These are phyloP conservation scores for Acleris literana DNA, from an alignment of 2,888 invertebrate genomes.

Conservation along the genomic window DNA sequence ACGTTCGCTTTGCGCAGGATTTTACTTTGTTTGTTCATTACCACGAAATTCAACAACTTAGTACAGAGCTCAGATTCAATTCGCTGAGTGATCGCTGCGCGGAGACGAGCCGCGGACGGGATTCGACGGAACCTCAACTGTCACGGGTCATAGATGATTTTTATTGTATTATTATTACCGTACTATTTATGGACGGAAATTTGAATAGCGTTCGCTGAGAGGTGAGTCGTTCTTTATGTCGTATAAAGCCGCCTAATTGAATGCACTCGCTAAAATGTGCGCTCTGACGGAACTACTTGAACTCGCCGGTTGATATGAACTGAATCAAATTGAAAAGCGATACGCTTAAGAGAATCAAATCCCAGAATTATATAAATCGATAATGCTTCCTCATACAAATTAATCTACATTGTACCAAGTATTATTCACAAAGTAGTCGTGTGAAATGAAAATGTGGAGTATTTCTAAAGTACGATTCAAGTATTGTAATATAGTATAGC, in stretches of 20 bases:
- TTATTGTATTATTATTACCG: slow-evolving; percentile 28
- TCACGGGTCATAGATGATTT: slow-evolving; percentile 21
- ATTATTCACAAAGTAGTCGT: background rate
- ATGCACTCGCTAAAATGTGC: too few relatives aligned
- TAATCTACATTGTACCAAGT: background rate
- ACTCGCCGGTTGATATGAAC: too few relatives aligned
- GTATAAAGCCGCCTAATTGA: too few relatives aligned
- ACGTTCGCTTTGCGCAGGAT: background rate
- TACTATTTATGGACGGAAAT: slow-evolving; percentile 14
- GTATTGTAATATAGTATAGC: too few relatives aligned
- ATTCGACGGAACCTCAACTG: slow-evolving; percentile 1
- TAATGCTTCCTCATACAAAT: slow-evolving; percentile 7
- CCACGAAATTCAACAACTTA: background rate
- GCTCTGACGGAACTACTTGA: too few relatives aligned
- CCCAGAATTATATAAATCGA: background rate
- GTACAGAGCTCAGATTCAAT: background rate
- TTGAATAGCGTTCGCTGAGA: slow-evolving; percentile 8
- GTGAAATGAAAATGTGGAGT: too few relatives aligned
- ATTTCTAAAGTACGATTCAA: too few relatives aligned
- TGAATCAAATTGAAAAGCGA: too few relatives aligned
- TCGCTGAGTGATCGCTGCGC: background rate
- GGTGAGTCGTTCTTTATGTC: background rate
- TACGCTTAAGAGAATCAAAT: too few relatives aligned
- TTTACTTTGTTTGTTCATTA: background rate
- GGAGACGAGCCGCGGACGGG: slow-evolving; percentile 1